Conservation (phyloP, 1,140 invertebrate genomes). For the Eriocheir sinensis region DNA sequence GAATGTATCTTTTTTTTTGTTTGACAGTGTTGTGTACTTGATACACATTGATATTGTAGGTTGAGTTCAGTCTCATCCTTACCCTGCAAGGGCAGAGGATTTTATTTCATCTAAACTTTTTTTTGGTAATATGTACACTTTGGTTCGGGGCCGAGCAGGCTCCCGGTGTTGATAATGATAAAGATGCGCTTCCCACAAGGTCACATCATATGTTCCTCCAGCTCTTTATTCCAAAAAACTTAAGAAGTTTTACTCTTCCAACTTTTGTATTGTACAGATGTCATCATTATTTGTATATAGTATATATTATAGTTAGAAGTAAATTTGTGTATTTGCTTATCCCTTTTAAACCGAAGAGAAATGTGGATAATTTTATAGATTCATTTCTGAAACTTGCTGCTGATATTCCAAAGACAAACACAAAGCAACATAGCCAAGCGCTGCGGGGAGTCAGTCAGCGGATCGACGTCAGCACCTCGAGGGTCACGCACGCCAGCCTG, state of each 20-base stretch:
- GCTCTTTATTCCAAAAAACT: slow-evolving; percentile 69
- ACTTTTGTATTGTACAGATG: slow-evolving; percentile 77
- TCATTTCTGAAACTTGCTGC: too few species aligned
- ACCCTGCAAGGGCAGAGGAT: not conserved
- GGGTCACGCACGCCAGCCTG: too few species aligned
- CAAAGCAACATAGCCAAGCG: too few species aligned
- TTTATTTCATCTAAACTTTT: not conserved
- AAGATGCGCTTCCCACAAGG: slow-evolving; percentile 73
- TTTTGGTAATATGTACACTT: not conserved
- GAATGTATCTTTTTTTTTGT: not conserved
- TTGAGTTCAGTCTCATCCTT: slow-evolving; percentile 37
- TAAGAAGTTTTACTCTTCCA: slow-evolving; percentile 70
- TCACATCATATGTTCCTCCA: slow-evolving; percentile 64
- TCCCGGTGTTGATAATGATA: slow-evolving; percentile 20
- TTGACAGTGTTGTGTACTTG: not conserved
- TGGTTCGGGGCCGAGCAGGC: slow-evolving; percentile 12
- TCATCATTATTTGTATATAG: slow-evolving; percentile 75
- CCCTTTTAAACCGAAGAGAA: too few species aligned
- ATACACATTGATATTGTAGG: not conserved
- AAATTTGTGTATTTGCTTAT: slow-evolving; percentile 28
- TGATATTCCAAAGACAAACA: too few species aligned
- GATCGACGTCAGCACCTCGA: too few species aligned
- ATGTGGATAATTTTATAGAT: too few species aligned
- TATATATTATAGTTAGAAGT: slow-evolving; percentile 69
- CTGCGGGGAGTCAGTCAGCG: too few species aligned